Conservation (phyloP, 2,797 vertebrate species). For the Betta splendens region DNA sequence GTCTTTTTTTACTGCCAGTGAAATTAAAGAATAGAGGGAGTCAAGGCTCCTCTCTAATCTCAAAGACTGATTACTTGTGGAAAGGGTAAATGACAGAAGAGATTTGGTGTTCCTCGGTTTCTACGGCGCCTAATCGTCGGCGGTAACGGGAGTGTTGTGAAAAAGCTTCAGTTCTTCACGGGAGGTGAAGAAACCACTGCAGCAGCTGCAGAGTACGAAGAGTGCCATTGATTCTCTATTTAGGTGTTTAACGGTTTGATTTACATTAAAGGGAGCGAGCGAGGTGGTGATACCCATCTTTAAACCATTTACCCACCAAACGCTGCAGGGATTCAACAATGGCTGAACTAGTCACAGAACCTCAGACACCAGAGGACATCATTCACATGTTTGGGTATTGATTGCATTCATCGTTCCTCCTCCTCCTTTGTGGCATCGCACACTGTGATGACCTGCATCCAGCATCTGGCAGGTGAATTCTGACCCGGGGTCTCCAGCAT, state of each 20-base stretch:
- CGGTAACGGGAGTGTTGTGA: background rate
- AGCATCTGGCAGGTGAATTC: slow-evolving; percentile 6
- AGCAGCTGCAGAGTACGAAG: background rate
- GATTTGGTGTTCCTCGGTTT: background rate
- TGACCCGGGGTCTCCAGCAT: background rate
- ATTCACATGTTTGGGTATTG: no score
- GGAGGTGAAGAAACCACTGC: background rate
- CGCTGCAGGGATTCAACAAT: slow-evolving; percentile 3
- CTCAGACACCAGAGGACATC: no score
- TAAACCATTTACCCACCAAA: slow-evolving; percentile 8
- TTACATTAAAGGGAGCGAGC: background rate
- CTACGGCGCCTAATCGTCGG: background rate
- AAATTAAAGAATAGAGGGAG: slow-evolving; percentile 9
- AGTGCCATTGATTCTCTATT: background rate
- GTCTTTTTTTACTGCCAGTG: background rate
- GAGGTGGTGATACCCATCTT: background rate
- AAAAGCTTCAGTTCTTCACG: background rate
- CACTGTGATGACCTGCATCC: background rate
- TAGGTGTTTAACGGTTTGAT: background rate
- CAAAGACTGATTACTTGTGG: slow-evolving; percentile 6
- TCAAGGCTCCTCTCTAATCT: background rate
- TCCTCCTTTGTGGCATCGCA: background rate
- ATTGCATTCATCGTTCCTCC: background rate
- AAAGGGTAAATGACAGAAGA: background rate
- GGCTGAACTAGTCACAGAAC: background rate